Evolutionary conservation across 2,888 invertebrate species (phyloP).

Genomic region (Anarsia innoxiella): DNA sequence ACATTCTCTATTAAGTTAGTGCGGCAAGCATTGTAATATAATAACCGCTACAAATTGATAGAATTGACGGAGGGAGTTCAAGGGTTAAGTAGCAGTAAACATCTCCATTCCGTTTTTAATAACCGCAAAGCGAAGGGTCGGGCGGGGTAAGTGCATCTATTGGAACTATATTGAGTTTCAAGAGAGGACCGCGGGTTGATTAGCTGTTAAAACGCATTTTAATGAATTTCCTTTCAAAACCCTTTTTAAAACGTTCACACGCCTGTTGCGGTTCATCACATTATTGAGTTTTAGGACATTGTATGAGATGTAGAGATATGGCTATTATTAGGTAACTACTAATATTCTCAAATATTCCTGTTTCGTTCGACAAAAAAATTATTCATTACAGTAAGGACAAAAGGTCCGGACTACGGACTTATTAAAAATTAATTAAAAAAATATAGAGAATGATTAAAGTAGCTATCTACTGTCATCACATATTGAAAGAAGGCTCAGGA

Average conservation of each 20-base stretch:
- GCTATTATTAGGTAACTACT: too few relatives aligned
- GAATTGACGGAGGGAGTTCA: constrained; percentile 41
- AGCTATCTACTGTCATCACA: too few relatives aligned
- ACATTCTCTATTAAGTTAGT: constrained; percentile 18
- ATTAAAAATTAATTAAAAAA: too few relatives aligned
- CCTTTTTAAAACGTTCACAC: constrained; percentile 40
- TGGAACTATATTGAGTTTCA: constrained; percentile 24
- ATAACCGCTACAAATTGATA: constrained; percentile 47
- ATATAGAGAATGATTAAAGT: too few relatives aligned
- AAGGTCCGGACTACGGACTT: too few relatives aligned
- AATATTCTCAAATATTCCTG: too few relatives aligned
- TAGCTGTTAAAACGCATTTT: constrained; percentile 33
- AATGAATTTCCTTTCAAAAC: constrained; percentile 30
- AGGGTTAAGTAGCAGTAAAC: constrained; percentile 67
- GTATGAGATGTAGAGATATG: too few relatives aligned
- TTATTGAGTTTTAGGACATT: too few relatives aligned
- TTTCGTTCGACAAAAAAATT: too few relatives aligned
- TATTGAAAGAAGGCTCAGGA: too few relatives aligned
- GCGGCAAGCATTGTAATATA: constrained; percentile 5
- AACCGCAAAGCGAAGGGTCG: constrained; percentile 27
- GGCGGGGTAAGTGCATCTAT: constrained; percentile 15
- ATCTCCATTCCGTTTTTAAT: constrained; percentile 58
- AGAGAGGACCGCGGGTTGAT: constrained; percentile 30
- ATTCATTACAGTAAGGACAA: too few relatives aligned
- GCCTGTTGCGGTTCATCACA: too few relatives aligned